Base-by-base conservation (phyloP, 1,140 invertebrate genomes). In the Brachionus rotundiformis region DNA sequence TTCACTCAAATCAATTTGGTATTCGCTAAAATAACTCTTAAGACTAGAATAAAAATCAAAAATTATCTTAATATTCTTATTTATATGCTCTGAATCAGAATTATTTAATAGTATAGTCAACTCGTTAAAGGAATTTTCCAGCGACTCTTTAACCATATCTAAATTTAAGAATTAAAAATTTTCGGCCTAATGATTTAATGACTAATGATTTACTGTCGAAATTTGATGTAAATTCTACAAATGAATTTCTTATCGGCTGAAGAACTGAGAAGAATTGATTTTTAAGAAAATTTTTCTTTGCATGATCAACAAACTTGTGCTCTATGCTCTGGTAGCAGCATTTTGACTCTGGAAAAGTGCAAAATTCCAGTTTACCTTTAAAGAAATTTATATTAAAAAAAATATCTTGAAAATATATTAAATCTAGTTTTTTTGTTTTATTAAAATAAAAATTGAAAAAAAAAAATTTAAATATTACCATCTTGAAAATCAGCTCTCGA, bases 1-100 rank as follows among this genome's bases (percentile, higher is more conserved):
- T 10, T 44, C 39, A 2, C 13, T 41, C 23, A 73, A 44, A 73
- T 73, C 25, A 44, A 73, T 10, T 47, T 73, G 68, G n/a, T 73
- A 73, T 44, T 73, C 68, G n/a, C 68, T 44, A 13, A 44, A 73
- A 25, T 73, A 73, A 23, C 41, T 41, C 27, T 47, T 73, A 13
- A 73, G 19, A 10, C 36, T 31, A 6, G 36, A 39, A 29, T 73
- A 73, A 27, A 73, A 73, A 41, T 73, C 10, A 13, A 25, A 23
- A 31, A 73, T 44, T 27, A 44, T 73, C 3, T 13, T 11, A 11
- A 3, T 11, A 44, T 44, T 25, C 11, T 73, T 31, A 10, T 13
- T n/a, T 23, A 73, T 11, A 8, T 27, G 8, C 8, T 2, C 36
- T 27, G 36, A 3, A n/a, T 73, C 39, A 27, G n/a, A 41, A 8